These are phyloP conservation scores for Boloria selene DNA, from an alignment of 2,888 invertebrate genomes.

Conservation along the genomic window DNA sequence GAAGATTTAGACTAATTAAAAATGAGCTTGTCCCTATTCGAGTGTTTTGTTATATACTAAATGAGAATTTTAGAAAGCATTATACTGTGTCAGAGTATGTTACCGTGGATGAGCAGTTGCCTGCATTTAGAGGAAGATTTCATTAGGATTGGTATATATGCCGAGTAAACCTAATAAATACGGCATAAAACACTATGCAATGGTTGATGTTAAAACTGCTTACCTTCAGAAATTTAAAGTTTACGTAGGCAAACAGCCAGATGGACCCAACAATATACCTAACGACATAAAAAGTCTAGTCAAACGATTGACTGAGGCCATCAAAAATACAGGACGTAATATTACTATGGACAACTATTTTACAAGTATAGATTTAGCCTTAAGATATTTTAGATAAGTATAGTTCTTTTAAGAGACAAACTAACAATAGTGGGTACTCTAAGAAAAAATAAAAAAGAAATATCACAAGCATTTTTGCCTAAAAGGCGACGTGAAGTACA, in stretches of 20 bases:
- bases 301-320: slow-evolving; percentile 34
- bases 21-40: slow-evolving; percentile 39
- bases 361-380: slow-evolving; percentile 25
- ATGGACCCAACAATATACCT: slow-evolving; percentile 29
- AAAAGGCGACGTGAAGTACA: slow-evolving; percentile 15
- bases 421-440: slow-evolving; percentile 34
- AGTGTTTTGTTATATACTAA: slow-evolving; percentile 25
- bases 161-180: slow-evolving; percentile 36
- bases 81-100: slow-evolving; percentile 23
- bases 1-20: slow-evolving; percentile 31
- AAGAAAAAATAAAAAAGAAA: slow-evolving; percentile 33
- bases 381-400: too few species aligned
- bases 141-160: slow-evolving; percentile 35
- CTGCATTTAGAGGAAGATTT: slow-evolving; percentile 36
- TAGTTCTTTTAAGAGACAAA: slow-evolving; percentile 28
- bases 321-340: slow-evolving; percentile 27
- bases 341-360: slow-evolving; percentile 35
- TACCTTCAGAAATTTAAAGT: slow-evolving; percentile 26
- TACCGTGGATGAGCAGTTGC: slow-evolving; percentile 25
- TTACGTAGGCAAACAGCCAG: slow-evolving; percentile 37
- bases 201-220: slow-evolving; percentile 12
- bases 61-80: slow-evolving; percentile 30
- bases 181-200: slow-evolving; percentile 31
- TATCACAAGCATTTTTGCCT: slow-evolving; percentile 24
- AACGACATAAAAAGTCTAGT: slow-evolving; percentile 31